Percentiles rank a stretch among this genome's conserved stretches.
Conservation (phyloP, 2,888 invertebrate genomes). For the Latrodectus hesperus region DNA sequence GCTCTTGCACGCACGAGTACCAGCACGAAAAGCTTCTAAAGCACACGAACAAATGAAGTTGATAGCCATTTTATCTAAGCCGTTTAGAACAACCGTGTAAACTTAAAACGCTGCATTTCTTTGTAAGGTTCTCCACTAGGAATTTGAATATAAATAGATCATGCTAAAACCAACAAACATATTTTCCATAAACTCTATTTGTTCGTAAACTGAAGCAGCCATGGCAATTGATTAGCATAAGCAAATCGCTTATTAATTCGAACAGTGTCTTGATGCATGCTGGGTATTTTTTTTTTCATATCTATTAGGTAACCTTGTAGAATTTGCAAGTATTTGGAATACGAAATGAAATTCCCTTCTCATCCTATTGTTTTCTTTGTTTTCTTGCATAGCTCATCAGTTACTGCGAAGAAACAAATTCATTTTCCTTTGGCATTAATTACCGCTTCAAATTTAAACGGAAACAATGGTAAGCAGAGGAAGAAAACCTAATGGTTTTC, state of each 20-base stretch:
- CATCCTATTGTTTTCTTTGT: background rate
- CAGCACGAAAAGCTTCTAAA: background rate
- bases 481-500: constrained; percentile 7
- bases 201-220: background rate
- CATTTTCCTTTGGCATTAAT: constrained; percentile 32
- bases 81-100: background rate
- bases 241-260: constrained; percentile 53
- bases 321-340: background rate
- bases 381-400: background rate
- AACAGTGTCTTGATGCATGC: background rate
- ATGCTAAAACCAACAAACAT: background rate
- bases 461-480: constrained; percentile 1
- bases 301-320: background rate
- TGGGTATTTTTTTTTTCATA: background rate
- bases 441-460: constrained; percentile 21
- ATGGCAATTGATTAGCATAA: constrained; percentile 38
- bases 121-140: background rate
- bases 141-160: constrained; percentile 5
- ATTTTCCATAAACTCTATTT: background rate
- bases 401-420: constrained; percentile 20
- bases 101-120: background rate
- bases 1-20: background rate
- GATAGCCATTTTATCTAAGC: background rate
- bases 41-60: background rate
- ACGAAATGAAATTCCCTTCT: background rate